phyloP scores from a whole-genome alignment of 1,140 invertebrate species.

The Drosophila lowei region DNA sequence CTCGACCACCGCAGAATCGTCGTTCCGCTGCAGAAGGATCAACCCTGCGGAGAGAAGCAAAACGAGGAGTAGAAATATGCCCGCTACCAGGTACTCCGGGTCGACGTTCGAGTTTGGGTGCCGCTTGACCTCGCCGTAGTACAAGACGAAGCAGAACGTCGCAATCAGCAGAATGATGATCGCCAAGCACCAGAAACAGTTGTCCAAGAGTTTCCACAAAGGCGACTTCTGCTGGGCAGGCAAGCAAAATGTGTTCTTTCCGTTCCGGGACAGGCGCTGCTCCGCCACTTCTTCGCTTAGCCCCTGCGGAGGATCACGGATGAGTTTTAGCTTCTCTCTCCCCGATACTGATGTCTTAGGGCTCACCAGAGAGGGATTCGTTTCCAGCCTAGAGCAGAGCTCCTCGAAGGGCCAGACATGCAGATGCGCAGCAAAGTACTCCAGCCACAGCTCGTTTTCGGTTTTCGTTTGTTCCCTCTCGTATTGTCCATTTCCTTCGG shows the following conservation, averaged over 20 bases:
- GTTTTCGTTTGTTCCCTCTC: not conserved
- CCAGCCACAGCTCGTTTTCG: slow-evolving; percentile 33
- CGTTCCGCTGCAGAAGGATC: slow-evolving; percentile 19
- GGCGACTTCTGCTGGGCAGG: not conserved
- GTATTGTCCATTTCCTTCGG: not conserved
- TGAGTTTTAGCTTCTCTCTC: too few species aligned
- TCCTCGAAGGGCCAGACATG: slow-evolving; percentile 34
- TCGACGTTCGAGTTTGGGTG: not conserved
- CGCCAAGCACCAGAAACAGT: slow-evolving; percentile 36
- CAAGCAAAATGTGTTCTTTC: slow-evolving; percentile 36
- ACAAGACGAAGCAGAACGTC: slow-evolving; percentile 9
- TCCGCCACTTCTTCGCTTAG: slow-evolving; percentile 11
- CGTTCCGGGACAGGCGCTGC: slow-evolving; percentile 15
- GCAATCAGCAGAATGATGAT: slow-evolving; percentile 10
- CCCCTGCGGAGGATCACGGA: slow-evolving; percentile 22
- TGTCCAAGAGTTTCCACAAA: not conserved
- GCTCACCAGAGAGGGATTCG: slow-evolving; percentile 22
- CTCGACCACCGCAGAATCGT: slow-evolving; percentile 7
- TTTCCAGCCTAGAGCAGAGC: slow-evolving; percentile 12
- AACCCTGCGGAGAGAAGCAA: slow-evolving; percentile 29
- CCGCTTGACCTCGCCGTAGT: not conserved
- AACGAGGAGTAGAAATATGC: not conserved
- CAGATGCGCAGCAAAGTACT: slow-evolving; percentile 20
- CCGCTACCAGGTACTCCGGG: slow-evolving; percentile 9
- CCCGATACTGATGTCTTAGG: not conserved